These are phyloP conservation scores for Pocillopora meandrina DNA, from an alignment of 92 coral and sea anemone genomes.

Conservation along the genomic window DNA sequence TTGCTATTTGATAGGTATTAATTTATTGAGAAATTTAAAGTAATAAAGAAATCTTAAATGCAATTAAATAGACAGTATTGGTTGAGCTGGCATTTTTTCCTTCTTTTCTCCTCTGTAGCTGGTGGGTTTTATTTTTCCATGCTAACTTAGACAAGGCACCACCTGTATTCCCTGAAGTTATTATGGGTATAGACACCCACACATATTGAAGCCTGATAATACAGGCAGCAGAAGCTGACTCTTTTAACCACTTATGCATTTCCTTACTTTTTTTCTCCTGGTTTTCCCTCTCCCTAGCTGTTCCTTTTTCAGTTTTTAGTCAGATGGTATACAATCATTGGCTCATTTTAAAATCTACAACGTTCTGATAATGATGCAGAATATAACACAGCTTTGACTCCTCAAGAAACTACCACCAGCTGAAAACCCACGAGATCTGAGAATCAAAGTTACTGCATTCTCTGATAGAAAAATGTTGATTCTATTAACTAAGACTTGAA, in stretches of 20 bases:
- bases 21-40: not conserved
- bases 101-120: not conserved
- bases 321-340: no score
- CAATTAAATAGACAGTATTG: not conserved
- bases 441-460: no score
- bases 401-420: no score
- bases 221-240: constrained; percentile 7
- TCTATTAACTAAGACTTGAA: no score
- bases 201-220: not conserved
- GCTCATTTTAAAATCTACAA: no score
- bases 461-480: no score
- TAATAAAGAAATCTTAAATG: not conserved
- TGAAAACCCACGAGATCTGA: no score
- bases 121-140: not conserved
- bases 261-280: not conserved
- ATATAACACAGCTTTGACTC: no score
- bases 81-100: not conserved
- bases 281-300: constrained; percentile 10
- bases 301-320: not conserved
- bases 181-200: not conserved
- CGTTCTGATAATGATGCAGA: no score
- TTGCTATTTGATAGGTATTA: not conserved
- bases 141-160: not conserved
- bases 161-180: constrained; percentile 5
- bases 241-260: constrained; percentile 2